Evolutionary conservation across 2,797 vertebrate species (phyloP).

Genomic region (Chelidonichthys spinosus): DNA sequence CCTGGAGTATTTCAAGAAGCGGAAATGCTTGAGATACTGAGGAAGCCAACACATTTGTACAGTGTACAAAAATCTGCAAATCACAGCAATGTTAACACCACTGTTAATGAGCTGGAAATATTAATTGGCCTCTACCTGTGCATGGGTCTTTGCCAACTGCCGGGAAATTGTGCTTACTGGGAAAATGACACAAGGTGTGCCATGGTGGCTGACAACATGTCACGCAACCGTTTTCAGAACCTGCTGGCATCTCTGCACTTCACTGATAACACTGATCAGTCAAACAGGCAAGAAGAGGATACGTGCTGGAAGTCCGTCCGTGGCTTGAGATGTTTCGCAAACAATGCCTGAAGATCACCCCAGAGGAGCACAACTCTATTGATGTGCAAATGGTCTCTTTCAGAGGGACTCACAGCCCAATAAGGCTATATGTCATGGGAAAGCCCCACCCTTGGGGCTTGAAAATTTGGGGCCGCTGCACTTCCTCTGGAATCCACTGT

Average conservation of each 20-base stretch:
- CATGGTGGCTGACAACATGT: too few species aligned
- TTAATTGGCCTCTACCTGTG: constrained; percentile 9
- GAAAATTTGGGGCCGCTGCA: too few species aligned
- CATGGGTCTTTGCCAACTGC: not conserved
- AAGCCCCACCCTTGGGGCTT: not conserved
- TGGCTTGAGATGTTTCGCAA: constrained; percentile 4
- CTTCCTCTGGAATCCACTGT: too few species aligned
- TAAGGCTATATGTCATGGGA: not conserved
- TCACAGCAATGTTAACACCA: constrained; percentile 17
- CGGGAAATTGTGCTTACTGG: not conserved
- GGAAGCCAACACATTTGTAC: constrained; percentile 7
- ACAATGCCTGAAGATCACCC: constrained; percentile 15
- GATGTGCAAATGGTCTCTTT: not conserved
- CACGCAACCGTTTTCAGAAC: too few species aligned
- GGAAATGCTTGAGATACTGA: constrained; percentile 11
- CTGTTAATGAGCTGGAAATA: constrained; percentile 19
- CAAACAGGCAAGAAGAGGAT: not conserved
- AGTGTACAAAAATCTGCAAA: not conserved
- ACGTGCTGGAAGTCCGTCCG: constrained; percentile 15
- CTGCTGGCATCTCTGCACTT: not conserved
- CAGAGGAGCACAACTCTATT: constrained; percentile 15
- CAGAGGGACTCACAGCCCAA: constrained; percentile 18
- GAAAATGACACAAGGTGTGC: too few species aligned
- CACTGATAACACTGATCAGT: not conserved
- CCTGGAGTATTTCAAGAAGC: constrained; percentile 30